Evolutionary conservation across 2,797 vertebrate species (phyloP).

Genomic region (Manis pentadactyla): DNA sequence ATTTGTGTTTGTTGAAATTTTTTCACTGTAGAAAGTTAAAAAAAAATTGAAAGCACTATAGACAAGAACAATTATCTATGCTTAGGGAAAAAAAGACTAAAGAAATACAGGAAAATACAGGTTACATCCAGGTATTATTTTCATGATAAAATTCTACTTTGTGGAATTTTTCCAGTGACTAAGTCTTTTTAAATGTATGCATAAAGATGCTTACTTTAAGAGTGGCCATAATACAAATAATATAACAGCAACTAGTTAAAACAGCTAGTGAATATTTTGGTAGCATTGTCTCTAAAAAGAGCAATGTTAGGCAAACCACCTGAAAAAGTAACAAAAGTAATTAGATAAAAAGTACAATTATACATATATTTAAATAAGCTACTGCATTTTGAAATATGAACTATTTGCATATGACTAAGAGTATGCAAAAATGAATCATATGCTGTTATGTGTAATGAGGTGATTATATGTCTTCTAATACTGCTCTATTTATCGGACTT

Average conservation of each 20-base stretch:
- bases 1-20: conserved; percentile 25
- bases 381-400: conserved; percentile 2
- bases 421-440: conserved; percentile 35
- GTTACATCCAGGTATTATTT: neutral
- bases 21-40: conserved; percentile 24
- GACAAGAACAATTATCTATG: neutral
- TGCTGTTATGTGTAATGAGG: neutral
- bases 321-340: conserved; percentile 19
- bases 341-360: neutral
- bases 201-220: conserved; percentile 18
- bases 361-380: neutral
- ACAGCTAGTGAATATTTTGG: neutral
- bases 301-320: conserved; percentile 2
- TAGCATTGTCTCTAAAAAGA: neutral
- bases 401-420: neutral
- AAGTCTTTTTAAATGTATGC: neutral
- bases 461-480: conserved; percentile 37
- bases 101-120: neutral
- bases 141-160: neutral
- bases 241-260: neutral
- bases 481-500: conserved; percentile 1
- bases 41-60: neutral
- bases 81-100: neutral
- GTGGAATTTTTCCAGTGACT: neutral
- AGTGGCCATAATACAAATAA: neutral